Evolutionary conservation across 2,888 invertebrate species (phyloP), one percentile per base, ranked within the genome.

Genomic region (Galeruca laticollis): DNA sequence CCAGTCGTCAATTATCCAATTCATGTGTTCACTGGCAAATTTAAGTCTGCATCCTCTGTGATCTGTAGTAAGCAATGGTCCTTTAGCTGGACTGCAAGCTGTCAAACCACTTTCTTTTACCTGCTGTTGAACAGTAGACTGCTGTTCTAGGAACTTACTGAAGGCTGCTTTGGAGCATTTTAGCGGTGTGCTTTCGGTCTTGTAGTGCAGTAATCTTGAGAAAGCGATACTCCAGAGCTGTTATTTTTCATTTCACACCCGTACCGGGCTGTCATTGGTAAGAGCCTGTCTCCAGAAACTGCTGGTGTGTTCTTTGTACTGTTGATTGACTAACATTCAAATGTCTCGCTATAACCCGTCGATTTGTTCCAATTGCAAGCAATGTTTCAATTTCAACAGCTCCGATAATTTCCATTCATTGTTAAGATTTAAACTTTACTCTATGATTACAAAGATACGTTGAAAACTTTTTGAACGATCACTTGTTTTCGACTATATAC

Each of bases 91-190:
- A 54, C 31, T 54, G 54, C 31, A 54, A 54, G 31, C 31, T 54
- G 31, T 54, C 31, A 26, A 31, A 54, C 54, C n/a, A 51, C 51
- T 51, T 10, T 51, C 43, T 43, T 43, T 9, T 2, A 51, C 20
- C 31, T 4, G 26, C 5, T 4, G 8, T 31, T n/a, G 9, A n/a
- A 31, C 54, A 31, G 13, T 31, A 52, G 52, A 52, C 31, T 54
- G n/a, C 54, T 33, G n/a, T 26, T 54, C 54, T n/a, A n/a, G 31
- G 31, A 31, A 31, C 31, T 54, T 54, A 31, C 13, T 54, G 54
- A 54, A 54, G 13, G 13, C 26, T n/a, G 5, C n/a, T 54, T 54
- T 54, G 54, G n/a, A 33, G 31, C n/a, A 54, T 54, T 54, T 31
- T 31, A 31, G 31, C 54, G n/a, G 26, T 31, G 31, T 31, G 54